These are phyloP conservation scores for Gavia stellata DNA, from an alignment of 2,113 vertebrate genomes.

Conservation along the genomic window DNA sequence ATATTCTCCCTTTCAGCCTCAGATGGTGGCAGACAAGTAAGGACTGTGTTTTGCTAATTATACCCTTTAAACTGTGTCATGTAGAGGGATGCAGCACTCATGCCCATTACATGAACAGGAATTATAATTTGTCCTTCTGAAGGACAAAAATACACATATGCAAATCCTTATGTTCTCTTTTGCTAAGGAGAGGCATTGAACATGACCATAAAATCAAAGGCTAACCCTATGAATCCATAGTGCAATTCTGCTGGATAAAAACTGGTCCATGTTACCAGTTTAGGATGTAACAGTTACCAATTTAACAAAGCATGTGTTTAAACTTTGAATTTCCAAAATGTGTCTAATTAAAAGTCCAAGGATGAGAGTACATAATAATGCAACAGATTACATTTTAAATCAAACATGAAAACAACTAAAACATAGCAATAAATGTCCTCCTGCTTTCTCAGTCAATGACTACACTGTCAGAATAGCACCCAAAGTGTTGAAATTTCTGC, in stretches of 20 bases:
- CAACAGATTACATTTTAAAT: not conserved
- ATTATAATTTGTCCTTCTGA: not conserved
- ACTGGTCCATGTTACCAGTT: not conserved
- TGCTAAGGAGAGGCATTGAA: not conserved
- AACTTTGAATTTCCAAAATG: not conserved
- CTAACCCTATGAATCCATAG: not conserved
- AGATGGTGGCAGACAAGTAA: conserved; percentile 6
- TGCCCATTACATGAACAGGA: not conserved
- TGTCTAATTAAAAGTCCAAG: not conserved
- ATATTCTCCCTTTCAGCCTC: not conserved
- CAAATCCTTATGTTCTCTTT: not conserved
- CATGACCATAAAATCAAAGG: not conserved
- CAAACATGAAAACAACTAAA: not conserved
- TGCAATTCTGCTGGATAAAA: not conserved
- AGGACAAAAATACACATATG: not conserved
- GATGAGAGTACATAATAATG: not conserved
- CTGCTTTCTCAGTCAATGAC: not conserved
- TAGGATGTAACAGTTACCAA: not conserved
- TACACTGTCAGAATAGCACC: not conserved
- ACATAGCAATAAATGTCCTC: not conserved
- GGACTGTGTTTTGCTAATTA: conserved; percentile 16
- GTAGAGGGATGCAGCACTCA: not conserved
- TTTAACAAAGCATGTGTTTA: not conserved
- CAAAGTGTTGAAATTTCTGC: not conserved
- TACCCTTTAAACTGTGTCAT: not conserved